Conservation (phyloP, 2,113 vertebrate species). For the Psittacus erithacus region DNA sequence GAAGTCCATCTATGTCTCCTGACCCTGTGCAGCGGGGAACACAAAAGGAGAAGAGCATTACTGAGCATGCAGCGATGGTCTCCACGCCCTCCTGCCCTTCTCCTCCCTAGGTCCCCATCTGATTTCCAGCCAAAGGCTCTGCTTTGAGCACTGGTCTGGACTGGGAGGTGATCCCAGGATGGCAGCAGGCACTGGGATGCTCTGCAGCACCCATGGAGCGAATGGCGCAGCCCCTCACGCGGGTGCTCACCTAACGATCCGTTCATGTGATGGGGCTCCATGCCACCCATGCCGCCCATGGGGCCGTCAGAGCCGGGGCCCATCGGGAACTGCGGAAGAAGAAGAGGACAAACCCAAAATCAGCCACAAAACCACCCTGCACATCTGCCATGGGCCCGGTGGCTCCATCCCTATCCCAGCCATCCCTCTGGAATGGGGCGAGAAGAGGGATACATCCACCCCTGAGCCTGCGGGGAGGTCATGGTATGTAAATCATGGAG, state of each 20-base stretch:
- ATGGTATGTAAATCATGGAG: background rate
- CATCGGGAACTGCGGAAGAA: slow-evolving; percentile 89
- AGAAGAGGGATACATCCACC: fast-evolving
- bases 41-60: slow-evolving; percentile 2
- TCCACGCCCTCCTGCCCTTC: background rate
- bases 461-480: fast-evolving
- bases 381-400: fast-evolving
- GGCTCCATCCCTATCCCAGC: background rate
- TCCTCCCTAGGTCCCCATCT: background rate
- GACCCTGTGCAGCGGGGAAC: slow-evolving; percentile 80
- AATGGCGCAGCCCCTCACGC: fast-evolving
- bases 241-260: slow-evolving; percentile 84
- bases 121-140: background rate
- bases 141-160: fast-evolving
- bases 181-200: background rate
- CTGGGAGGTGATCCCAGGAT: background rate
- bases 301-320: slow-evolving; percentile 96
- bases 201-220: background rate
- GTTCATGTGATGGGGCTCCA: slow-evolving; percentile 99
- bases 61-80: background rate
- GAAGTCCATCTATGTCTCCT: slow-evolving; percentile 98
- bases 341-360: background rate
- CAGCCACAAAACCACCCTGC: background rate
- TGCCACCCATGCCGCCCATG: slow-evolving; percentile 97
- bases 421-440: background rate